A percentile compares a stretch with the other conserved stretches of the same genome.
phyloP scores from a whole-genome alignment of 2,113 vertebrate genomes.

The Antigone vipio region DNA sequence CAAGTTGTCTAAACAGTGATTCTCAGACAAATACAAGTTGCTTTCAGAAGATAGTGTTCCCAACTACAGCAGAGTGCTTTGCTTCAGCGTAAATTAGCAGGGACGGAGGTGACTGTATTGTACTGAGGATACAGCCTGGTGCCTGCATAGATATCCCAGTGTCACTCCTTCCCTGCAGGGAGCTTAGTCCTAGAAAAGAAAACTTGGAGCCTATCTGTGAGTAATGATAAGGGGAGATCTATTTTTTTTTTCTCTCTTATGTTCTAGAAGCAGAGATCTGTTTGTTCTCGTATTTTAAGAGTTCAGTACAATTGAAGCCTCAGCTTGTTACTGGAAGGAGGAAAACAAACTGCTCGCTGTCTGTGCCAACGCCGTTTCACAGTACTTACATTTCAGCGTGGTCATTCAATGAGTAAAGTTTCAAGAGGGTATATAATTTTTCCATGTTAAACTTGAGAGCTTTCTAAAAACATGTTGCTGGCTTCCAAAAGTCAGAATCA shows the following conservation, averaged over 20 bases:
- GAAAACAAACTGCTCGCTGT: background rate
- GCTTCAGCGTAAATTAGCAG: background rate
- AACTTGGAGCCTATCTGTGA: background rate
- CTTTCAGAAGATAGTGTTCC: background rate
- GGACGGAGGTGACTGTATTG: fast-evolving
- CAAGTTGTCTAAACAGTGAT: background rate
- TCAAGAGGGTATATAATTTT: background rate
- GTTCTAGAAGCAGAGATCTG: background rate
- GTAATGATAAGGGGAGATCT: background rate
- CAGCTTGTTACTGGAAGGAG: background rate
- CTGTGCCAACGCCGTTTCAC: background rate
- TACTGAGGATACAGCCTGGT: background rate
- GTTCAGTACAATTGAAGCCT: background rate
- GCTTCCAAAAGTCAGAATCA: background rate
- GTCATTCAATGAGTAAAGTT: background rate
- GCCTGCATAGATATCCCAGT: background rate
- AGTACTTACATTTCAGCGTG: background rate
- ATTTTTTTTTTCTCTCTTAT: background rate
- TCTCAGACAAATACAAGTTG: background rate
- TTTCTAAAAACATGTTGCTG: background rate
- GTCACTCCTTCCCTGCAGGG: background rate
- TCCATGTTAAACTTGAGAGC: background rate
- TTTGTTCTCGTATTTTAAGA: background rate
- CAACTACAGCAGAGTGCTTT: background rate
- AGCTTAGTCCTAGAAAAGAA: background rate